Base-by-base conservation (phyloP, 2,888 invertebrate genomes). In the Stenichneumon culpator region DNA sequence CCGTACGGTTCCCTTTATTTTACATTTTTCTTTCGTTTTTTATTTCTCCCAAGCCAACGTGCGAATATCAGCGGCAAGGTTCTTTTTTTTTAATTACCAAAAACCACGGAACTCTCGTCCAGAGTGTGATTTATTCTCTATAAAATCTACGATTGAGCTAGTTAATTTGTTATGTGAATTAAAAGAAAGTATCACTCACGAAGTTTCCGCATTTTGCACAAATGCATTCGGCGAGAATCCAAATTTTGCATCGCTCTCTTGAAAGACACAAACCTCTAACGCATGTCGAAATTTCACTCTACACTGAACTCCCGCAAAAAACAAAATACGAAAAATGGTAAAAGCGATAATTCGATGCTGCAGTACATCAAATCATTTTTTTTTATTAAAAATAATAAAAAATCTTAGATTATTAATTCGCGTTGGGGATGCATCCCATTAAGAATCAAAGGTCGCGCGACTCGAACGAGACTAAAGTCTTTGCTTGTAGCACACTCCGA, bases 401-500 rank as follows among this genome's bases (percentile, higher is more conserved):
- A 70, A 65, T n/a, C 22, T 67, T 68, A 14, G 2, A 67, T 47
- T 60, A 19, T 52, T 22, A 52, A 44, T 57, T 28, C 67, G 50
- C 80, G 78, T 14, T n/a, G 60, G 77, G 78, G 77, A 73, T 73
- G 77, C 81, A 68, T 73, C 81, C 77, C 78, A 63, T 67, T 79
- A 19, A 79, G 72, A 79, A 82, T 85, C 47, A 75, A 82, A 79
- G 85, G 70, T 79, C 79, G 73, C 82, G 84, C 70, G 70, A 82
- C 82, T 69, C 85, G 82, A 75, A 85, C 85, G 74, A 79, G 85
- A 84, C 84, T 73, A 84, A 84, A 84, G 78, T 79, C 75, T 85
- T 85, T 39, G 69, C 79, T 79, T 70, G 84, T 79, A 82, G 78
- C 65, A 74, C 69, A 74, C 69, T 78, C 77, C 44, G 81, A 32